Percentiles rank a stretch among this genome's conserved stretches.
Evolutionary conservation across 2,113 vertebrate genomes (phyloP).

Genomic region (Gila orcuttii): DNA sequence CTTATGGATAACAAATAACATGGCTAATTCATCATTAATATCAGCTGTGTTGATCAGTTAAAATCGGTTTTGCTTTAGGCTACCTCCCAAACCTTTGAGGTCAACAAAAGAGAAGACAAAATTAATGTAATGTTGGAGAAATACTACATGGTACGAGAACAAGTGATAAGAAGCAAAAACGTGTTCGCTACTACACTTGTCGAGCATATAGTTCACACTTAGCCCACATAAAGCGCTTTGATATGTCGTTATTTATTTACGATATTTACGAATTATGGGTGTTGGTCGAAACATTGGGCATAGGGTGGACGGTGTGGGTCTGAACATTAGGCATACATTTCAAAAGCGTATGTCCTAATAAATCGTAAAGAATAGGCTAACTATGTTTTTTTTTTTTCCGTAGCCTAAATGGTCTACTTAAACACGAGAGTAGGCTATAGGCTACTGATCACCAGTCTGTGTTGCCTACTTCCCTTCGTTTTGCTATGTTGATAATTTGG

Average conservation of each 20-base stretch:
- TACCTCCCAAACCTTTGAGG: not conserved
- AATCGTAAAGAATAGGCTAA: not conserved
- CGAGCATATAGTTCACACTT: not conserved
- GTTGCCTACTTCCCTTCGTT: not conserved
- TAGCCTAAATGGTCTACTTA: not conserved
- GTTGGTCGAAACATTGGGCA: not conserved
- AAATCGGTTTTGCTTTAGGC: not conserved
- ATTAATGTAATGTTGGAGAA: not conserved
- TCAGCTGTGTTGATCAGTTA: not conserved
- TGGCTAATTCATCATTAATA: not conserved
- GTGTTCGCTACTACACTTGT: not conserved
- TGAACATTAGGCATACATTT: not conserved
- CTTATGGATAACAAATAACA: constrained; percentile 13
- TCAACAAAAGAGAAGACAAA: not conserved
- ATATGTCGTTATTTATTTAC: not conserved
- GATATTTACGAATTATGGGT: too few species aligned
- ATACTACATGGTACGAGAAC: not conserved
- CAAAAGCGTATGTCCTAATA: not conserved
- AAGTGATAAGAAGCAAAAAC: constrained; percentile 2
- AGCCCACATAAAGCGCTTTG: not conserved
- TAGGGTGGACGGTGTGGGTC: not conserved
- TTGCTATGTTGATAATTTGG: not conserved
- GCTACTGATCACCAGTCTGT: not conserved
- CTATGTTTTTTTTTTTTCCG: not conserved
- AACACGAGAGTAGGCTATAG: not conserved